Evolutionary conservation across 2,113 vertebrate species (phyloP), one percentile per base, ranked within the genome.

Genomic region (Columba janthina): DNA sequence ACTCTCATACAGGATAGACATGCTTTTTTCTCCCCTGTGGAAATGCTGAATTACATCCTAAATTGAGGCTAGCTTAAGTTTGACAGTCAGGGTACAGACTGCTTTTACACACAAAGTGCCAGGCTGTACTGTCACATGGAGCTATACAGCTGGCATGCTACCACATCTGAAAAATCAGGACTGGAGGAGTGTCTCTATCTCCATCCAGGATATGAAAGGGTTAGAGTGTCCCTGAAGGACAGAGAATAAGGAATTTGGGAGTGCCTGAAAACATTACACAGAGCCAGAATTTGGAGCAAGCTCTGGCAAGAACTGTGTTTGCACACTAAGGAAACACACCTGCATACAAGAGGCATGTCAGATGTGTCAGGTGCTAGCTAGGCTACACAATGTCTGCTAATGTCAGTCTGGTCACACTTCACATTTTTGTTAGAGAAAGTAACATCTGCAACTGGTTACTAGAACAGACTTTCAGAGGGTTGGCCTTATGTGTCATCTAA

Each of bases 181-280:
- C 15, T 10, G 36, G 57, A 88, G 48, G 69, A 89, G 10, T 12
- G 3, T 51, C 46, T 42, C 25, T 40, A 6, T 44, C 48, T 36
- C 71, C 87, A 44, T 19, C 20, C 38, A 85, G 46, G 74, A 70
- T 67, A 66, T 17, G 22, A 96, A 95, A 90, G 74, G 58, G 87
- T 85, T 91, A 76, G 54, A 2, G 7, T 60, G 67, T 13, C 58
- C 89, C 64, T 56, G 42, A 73, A 76, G 51, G 42, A 66, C 28
- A 65, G 5, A 73, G 53, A 74, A 94, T 40, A 17, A 96, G 67
- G 92, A 94, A 95, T 96, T 86, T 4, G 29, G 94, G 85, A 95
- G 85, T 58, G 92, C 29, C 88, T 17, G n/a, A 42, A 78, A 89
- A 90, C 25, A 54, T 70, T 20, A 76, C 83, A 46, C 31, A 94